Percentiles rank a stretch among this genome's conserved stretches.
These are phyloP conservation scores for Oedothorax gibbosus DNA, from an alignment of 1,140 invertebrate genomes.

Conservation along the genomic window DNA sequence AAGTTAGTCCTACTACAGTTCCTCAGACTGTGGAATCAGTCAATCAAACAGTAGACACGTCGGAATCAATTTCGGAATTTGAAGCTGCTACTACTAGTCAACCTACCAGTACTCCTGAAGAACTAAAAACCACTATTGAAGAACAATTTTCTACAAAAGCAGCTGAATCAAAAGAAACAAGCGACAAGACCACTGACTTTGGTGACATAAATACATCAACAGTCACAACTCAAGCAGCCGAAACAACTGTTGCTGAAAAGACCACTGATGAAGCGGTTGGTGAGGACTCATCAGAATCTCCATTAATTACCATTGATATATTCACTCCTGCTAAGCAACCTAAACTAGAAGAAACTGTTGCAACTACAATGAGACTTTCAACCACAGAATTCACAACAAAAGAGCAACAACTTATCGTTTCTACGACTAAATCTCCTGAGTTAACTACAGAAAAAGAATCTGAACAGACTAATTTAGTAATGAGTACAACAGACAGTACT, in stretches of 20 bases:
- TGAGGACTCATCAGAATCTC: neutral
- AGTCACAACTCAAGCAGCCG: neutral
- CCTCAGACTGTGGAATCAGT: too few relatives aligned
- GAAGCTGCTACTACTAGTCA: neutral
- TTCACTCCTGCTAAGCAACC: neutral
- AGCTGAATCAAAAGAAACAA: neutral
- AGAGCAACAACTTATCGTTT: neutral
- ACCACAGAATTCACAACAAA: neutral
- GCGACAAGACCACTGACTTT: too few relatives aligned
- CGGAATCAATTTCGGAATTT: neutral
- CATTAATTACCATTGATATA: constrained; percentile 40
- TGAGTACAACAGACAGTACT: neutral
- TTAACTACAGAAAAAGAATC: too few relatives aligned
- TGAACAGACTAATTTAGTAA: too few relatives aligned
- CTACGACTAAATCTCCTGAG: neutral
- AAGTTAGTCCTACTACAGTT: too few relatives aligned
- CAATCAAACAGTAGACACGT: neutral
- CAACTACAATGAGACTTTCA: neutral
- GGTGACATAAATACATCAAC: neutral
- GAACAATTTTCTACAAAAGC: neutral
- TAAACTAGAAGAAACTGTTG: constrained; percentile 23
- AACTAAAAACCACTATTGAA: constrained; percentile 30
- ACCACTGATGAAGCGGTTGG: neutral
- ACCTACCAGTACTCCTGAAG: neutral
- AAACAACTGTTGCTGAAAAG: constrained; percentile 2